Evolutionary conservation across 1,140 invertebrate species (phyloP).

Genomic region (Drosophila teissieri): DNA sequence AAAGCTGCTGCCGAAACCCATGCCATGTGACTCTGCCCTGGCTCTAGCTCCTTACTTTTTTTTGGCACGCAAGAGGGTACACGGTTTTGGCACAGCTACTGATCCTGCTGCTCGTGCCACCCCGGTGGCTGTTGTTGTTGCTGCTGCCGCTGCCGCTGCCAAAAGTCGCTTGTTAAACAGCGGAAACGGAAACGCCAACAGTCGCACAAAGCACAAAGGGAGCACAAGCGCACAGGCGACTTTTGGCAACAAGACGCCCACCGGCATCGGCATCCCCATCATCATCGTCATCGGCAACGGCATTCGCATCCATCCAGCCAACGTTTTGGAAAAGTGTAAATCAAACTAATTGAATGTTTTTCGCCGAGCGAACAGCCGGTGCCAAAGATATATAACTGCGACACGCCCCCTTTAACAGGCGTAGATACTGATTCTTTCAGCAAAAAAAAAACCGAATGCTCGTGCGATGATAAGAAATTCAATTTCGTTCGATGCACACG

Average conservation of each 20-base stretch:
- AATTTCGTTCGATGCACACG: conserved; percentile 53
- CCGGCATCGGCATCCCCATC: conserved; percentile 19
- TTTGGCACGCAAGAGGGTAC: conserved; percentile 74
- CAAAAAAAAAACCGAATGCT: conserved; percentile 16
- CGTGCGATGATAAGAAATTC: conserved; percentile 68
- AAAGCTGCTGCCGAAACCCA: conserved; percentile 12
- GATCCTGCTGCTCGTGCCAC: conserved; percentile 14
- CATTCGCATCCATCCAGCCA: conserved; percentile 11
- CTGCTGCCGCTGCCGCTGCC: conserved; percentile 53
- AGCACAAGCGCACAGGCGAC: conserved; percentile 21
- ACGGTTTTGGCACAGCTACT: conserved; percentile 65
- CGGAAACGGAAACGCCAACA: conserved; percentile 80
- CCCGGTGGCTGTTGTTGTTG: conserved; percentile 24
- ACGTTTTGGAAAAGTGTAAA: conserved; percentile 65
- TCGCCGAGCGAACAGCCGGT: conserved; percentile 66
- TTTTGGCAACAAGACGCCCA: conserved; percentile 17
- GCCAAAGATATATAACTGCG: conserved; percentile 54
- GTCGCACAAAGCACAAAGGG: conserved; percentile 78
- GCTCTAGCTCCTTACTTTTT: conserved; percentile 33
- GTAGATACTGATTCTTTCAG: not conserved
- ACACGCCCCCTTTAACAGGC: conserved; percentile 46
- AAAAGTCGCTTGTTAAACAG: conserved; percentile 81
- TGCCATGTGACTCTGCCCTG: not conserved
- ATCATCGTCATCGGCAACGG: not conserved
- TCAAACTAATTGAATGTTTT: conserved; percentile 82